Evolutionary conservation across 1,140 invertebrate genomes (phyloP).

Genomic region (Drosophila pseudoobscura): DNA sequence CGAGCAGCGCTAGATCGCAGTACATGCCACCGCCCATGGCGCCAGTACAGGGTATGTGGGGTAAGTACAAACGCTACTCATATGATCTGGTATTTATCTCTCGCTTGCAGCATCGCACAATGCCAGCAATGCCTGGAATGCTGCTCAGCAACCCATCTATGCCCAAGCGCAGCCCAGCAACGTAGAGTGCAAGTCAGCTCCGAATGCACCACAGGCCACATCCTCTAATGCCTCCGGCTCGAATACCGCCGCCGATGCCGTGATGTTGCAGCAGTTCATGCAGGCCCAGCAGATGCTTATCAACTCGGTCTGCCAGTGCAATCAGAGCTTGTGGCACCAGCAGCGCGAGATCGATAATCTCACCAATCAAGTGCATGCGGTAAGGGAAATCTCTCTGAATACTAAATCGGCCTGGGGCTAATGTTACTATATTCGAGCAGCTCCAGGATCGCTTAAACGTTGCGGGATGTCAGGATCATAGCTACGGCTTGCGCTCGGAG

Average conservation of each 20-base stretch:
- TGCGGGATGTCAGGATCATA: conserved; percentile 51
- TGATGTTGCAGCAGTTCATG: conserved; percentile 84
- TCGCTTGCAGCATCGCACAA: conserved; percentile 44
- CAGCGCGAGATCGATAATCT: conserved; percentile 85
- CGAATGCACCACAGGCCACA: conserved; percentile 12
- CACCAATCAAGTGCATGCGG: conserved; percentile 72
- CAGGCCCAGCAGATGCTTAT: conserved; percentile 86
- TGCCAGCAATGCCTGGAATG: conserved; percentile 42
- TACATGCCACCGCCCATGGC: conserved; percentile 80
- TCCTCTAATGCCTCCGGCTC: conserved; percentile 59
- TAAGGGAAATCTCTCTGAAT: conserved; percentile 21
- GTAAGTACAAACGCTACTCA: conserved; percentile 44
- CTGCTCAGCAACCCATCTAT: conserved; percentile 48
- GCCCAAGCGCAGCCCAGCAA: conserved; percentile 19
- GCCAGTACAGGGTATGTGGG: conserved; percentile 68
- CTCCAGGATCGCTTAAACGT: conserved; percentile 73
- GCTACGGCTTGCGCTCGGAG: conserved; percentile 67
- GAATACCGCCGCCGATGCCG: conserved; percentile 59
- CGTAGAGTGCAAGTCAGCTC: conserved; percentile 26
- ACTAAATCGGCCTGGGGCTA: background rate
- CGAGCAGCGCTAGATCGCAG: conserved; percentile 75
- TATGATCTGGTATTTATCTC: background rate
- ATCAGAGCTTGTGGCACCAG: conserved; percentile 86
- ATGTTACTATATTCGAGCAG: conserved; percentile 19
- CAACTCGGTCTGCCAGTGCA: conserved; percentile 86